Evolutionary conservation across 2,888 invertebrate genomes (phyloP).

Genomic region (Dasypogon diadema): DNA sequence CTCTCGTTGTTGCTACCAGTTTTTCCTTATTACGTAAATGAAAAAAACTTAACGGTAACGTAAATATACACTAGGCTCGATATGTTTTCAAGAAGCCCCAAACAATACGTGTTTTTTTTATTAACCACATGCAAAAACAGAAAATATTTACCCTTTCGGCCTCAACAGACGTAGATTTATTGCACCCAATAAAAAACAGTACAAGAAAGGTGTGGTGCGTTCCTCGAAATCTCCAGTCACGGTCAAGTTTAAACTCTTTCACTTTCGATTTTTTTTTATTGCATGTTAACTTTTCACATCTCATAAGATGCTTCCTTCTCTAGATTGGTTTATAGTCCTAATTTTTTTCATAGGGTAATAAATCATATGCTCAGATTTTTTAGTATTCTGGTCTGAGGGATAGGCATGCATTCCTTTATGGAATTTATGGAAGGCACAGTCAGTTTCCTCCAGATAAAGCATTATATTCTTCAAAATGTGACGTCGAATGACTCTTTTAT

Average conservation of each 20-base stretch:
- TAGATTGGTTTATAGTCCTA: slow-evolving; percentile 25
- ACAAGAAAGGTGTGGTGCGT: slow-evolving; percentile 8
- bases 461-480: too few species aligned
- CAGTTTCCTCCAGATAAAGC: too few species aligned
- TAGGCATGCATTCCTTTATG: too few species aligned
- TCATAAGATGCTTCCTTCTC: background rate
- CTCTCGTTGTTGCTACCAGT: background rate
- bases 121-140: slow-evolving; percentile 27
- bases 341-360: slow-evolving; percentile 10
- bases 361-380: background rate
- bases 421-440: too few species aligned
- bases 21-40: slow-evolving; percentile 5
- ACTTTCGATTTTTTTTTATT: slow-evolving; percentile 43
- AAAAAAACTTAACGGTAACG: slow-evolving; percentile 28
- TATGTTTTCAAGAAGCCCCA: slow-evolving; percentile 8
- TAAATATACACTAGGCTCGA: slow-evolving; percentile 1
- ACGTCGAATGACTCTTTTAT: too few species aligned
- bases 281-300: background rate
- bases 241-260: slow-evolving; percentile 25
- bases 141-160: slow-evolving; percentile 47
- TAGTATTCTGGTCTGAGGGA: too few species aligned
- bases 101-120: slow-evolving; percentile 37
- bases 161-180: slow-evolving; percentile 32
- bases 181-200: slow-evolving; percentile 31
- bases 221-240: background rate